A percentile compares a stretch with the other conserved stretches of the same genome.
Evolutionary conservation across 2,113 vertebrate species (phyloP).

Genomic region (Vulpes vulpes): DNA sequence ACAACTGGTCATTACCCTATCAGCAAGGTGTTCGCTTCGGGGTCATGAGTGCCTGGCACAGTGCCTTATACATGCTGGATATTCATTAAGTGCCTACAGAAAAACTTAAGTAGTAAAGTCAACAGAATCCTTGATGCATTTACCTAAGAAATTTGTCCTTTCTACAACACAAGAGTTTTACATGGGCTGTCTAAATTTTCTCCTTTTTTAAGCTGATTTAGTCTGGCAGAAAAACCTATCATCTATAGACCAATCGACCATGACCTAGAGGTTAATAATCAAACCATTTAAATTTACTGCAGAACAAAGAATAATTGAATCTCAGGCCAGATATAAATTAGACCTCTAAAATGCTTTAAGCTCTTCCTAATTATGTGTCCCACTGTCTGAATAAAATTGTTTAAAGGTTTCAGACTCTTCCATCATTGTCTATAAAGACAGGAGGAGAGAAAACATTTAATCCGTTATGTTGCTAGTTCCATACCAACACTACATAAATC

Average conservation of each 20-base stretch:
- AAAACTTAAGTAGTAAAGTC: neutral
- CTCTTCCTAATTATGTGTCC: slow-evolving; percentile 49
- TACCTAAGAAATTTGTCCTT: neutral
- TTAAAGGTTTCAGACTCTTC: slow-evolving; percentile 37
- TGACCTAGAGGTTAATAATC: slow-evolving; percentile 60
- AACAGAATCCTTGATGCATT: neutral
- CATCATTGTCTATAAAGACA: neutral
- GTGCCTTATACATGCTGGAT: neutral
- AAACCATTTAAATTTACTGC: slow-evolving; percentile 64
- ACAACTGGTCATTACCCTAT: neutral
- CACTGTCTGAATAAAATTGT: neutral
- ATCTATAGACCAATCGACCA: neutral
- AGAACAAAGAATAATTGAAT: slow-evolving; percentile 54
- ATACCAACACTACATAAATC: neutral
- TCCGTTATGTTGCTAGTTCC: neutral
- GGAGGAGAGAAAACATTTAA: neutral
- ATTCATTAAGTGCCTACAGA: neutral
- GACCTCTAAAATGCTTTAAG: slow-evolving; percentile 58
- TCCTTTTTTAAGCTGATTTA: slow-evolving; percentile 30
- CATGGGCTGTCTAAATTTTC: neutral
- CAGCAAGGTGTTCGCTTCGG: neutral
- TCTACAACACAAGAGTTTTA: slow-evolving; percentile 13
- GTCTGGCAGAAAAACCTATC: slow-evolving; percentile 40
- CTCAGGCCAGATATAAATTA: slow-evolving; percentile 36
- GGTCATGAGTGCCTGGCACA: neutral